Evolutionary conservation across 2,888 invertebrate species (phyloP), one percentile per base, ranked within the genome.

Genomic region (Synanthedon vespiformis): DNA sequence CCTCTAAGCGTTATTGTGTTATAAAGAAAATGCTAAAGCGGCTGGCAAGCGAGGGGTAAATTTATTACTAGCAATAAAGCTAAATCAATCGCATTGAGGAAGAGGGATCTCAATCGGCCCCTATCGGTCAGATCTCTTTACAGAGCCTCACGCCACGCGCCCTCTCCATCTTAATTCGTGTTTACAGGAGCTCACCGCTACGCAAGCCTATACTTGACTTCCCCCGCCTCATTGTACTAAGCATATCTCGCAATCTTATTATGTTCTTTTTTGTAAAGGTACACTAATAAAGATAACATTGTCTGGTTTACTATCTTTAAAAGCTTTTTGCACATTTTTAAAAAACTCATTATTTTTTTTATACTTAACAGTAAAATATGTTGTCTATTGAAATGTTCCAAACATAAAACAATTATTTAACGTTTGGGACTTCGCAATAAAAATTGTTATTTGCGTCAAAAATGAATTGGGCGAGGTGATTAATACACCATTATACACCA

Each of bases 31-130:
- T 57, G 59, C 53, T 56, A 58, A 59, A 59, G 57, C 53, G 56
- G 52, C 54, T 53, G 53, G 58, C 56, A 56, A 58, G 53, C 65
- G 63, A 63, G 63, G 67, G 72, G 68, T 64, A 67, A 72, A 80
- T 82, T 79, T 81, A 83, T 80, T 73, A 68, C 67, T 53, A 63
- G 72, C 74, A 74, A 80, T 83, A 83, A 81, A 81, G 68, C 75
- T 77, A 76, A 81, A 80, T 81, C 80, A 81, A 82, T 80, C 74
- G 74, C 58, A 68, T 68, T 64, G 50, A 63, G 64, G 65, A 61
- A 65, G 67, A 70, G 73, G 71, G 73, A 70, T 67, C 68, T 67
- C 67, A 59, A 64, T 65, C 69, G 68, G 64, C 66, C 70, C 71
- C 70, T 71, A 74, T 75, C 76, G 72, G 68, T 67, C 71, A 69